Conservation (phyloP, 2,888 invertebrate species). For the Drosophila quinaria region DNA sequence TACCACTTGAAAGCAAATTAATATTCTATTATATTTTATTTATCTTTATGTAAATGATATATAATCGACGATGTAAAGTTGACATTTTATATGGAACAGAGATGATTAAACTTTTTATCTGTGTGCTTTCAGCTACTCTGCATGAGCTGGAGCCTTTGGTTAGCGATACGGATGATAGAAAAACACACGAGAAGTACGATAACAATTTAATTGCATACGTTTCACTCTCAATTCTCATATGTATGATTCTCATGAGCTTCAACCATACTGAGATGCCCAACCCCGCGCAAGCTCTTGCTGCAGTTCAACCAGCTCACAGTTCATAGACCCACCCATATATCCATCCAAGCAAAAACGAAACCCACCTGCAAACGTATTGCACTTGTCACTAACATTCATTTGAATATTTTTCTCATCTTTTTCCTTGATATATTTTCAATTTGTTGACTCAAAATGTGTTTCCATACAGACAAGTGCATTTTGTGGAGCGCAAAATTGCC, state of each 20-base stretch:
- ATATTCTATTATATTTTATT: conserved; percentile 54
- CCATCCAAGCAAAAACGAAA: conserved; percentile 33
- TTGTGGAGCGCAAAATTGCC: conserved; percentile 80
- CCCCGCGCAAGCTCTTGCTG: conserved; percentile 24
- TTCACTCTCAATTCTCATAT: conserved; percentile 47
- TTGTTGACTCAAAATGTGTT: conserved; percentile 31
- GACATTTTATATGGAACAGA: conserved; percentile 68
- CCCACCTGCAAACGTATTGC: conserved; percentile 49
- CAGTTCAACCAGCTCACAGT: conserved; percentile 28
- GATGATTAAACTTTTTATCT: conserved; percentile 70
- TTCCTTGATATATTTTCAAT: conserved; percentile 20
- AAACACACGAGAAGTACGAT: conserved; percentile 85
- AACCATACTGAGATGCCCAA: conserved; percentile 42
- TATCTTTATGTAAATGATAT: conserved; percentile 63
- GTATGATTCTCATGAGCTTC: conserved; percentile 56
- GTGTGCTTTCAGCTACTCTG: conserved; percentile 85
- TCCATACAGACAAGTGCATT: conserved; percentile 82
- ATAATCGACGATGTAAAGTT: conserved; percentile 56
- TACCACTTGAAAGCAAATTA: conserved; percentile 54
- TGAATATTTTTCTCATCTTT: conserved; percentile 15
- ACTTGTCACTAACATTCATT: conserved; percentile 49
- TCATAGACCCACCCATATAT: conserved; percentile 48
- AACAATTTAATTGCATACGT: conserved; percentile 56
- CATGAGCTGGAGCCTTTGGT: conserved; percentile 91
- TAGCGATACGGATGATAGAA: conserved; percentile 88